phyloP scores from a whole-genome alignment of 2,113 vertebrate genomes.

The Nesogale talazaci region DNA sequence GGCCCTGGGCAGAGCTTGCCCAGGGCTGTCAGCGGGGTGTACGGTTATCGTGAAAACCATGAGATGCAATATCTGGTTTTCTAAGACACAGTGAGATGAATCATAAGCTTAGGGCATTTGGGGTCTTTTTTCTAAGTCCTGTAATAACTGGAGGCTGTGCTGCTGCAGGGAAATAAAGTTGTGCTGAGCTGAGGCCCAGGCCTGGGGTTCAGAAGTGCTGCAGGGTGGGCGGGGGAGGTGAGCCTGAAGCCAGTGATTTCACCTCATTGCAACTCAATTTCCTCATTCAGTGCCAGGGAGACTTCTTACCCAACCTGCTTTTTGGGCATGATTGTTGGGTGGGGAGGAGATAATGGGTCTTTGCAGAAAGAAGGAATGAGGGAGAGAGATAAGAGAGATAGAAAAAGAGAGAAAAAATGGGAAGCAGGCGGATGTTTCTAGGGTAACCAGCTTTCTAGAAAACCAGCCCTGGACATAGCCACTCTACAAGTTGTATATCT shows the following conservation, averaged over 20 bases:
- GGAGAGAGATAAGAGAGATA: not conserved
- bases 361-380: not conserved
- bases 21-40: constrained; percentile 88
- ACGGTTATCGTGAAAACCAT: constrained; percentile 88
- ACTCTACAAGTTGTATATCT: not conserved
- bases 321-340: not conserved
- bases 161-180: not conserved
- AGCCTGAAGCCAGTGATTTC: not conserved
- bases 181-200: not conserved
- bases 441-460: not conserved
- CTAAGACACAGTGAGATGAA: constrained; percentile 70
- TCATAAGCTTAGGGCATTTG: not conserved
- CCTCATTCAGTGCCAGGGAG: not conserved
- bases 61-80: constrained; percentile 88
- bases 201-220: not conserved
- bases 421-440: not conserved
- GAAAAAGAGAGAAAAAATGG: no score
- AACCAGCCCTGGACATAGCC: not conserved
- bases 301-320: not conserved
- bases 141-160: not conserved
- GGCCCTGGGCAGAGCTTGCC: constrained; percentile 87
- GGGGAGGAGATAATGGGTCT: not conserved
- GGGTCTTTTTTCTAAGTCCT: not conserved
- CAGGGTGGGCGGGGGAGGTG: not conserved
- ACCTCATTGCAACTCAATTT: not conserved